Conservation (phyloP, 2,888 invertebrate genomes). For the Caradrina clavipalpis region DNA sequence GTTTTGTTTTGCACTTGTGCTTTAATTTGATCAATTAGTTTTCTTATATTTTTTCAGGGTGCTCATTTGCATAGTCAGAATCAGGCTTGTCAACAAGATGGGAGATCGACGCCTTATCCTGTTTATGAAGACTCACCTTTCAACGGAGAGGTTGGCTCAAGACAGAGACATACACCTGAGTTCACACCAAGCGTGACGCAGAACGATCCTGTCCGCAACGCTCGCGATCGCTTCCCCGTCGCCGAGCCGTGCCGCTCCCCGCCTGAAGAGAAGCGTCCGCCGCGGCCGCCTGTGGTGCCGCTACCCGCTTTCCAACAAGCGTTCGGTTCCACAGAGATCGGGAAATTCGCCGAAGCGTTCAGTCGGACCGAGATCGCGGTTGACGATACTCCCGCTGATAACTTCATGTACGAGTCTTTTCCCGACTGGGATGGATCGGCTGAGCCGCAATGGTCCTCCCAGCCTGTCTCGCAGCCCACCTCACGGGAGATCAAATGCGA, state of each 20-base stretch:
- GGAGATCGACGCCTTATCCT: conserved; percentile 82
- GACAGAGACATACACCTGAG: conserved; percentile 73
- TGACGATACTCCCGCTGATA: conserved; percentile 81
- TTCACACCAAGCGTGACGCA: conserved; percentile 66
- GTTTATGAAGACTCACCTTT: conserved; percentile 81
- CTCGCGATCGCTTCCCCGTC: conserved; percentile 71
- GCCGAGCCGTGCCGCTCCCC: conserved; percentile 75
- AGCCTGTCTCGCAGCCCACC: conserved; percentile 79
- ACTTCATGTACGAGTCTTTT: conserved; percentile 83
- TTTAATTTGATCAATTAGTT: not conserved
- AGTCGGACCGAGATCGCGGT: conserved; percentile 90
- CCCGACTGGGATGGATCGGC: conserved; percentile 84
- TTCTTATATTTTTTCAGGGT: conserved; percentile 73
- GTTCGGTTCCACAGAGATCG: conserved; percentile 96
- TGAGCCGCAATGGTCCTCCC: conserved; percentile 84
- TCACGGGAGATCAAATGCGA: conserved; percentile 88
- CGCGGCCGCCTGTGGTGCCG: conserved; percentile 89
- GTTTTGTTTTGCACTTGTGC: too few species aligned
- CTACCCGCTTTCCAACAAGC: conserved; percentile 96
- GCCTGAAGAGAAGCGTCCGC: conserved; percentile 80
- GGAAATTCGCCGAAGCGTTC: conserved; percentile 95
- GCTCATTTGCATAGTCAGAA: conserved; percentile 76
- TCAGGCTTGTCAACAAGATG: conserved; percentile 80
- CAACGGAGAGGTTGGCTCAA: conserved; percentile 71
- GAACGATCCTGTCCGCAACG: conserved; percentile 67